Evolutionary conservation across 1,140 invertebrate species (phyloP).

Genomic region (Ostrea denselamellosa): DNA sequence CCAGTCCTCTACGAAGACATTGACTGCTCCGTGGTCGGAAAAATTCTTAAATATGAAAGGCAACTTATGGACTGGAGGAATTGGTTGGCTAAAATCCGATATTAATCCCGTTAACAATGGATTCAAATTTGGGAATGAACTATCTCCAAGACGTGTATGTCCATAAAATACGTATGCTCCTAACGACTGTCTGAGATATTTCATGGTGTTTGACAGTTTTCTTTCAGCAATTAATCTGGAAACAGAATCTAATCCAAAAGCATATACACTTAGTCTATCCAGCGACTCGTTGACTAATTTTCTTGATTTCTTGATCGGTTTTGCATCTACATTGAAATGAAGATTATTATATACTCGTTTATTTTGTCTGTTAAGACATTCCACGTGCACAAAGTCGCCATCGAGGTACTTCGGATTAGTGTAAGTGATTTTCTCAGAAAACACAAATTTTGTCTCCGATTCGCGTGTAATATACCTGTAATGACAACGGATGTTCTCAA

Average conservation of each 20-base stretch:
- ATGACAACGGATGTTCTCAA: constrained; percentile 71
- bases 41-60: constrained; percentile 81
- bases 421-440: constrained; percentile 69
- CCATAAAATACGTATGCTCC: constrained; percentile 69
- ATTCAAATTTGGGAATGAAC: constrained; percentile 52
- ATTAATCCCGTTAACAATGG: constrained; percentile 49
- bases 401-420: constrained; percentile 68
- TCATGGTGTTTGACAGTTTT: constrained; percentile 86
- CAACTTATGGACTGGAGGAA: constrained; percentile 55
- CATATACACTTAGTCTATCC: constrained; percentile 81
- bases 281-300: constrained; percentile 48
- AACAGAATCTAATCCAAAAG: constrained; percentile 91
- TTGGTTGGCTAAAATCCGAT: neutral
- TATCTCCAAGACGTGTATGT: constrained; percentile 73
- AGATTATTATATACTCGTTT: constrained; percentile 60
- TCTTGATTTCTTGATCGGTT: constrained; percentile 54
- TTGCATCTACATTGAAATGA: constrained; percentile 53
- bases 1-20: constrained; percentile 80
- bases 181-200: constrained; percentile 79
- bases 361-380: constrained; percentile 75
- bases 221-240: constrained; percentile 90
- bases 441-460: constrained; percentile 67
- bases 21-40: constrained; percentile 77
- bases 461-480: constrained; percentile 48
- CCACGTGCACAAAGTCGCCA: constrained; percentile 78